Evolutionary conservation across 35 echinoderm and acorn worm species (phyloP).

Genomic region (Diadema setosum): DNA sequence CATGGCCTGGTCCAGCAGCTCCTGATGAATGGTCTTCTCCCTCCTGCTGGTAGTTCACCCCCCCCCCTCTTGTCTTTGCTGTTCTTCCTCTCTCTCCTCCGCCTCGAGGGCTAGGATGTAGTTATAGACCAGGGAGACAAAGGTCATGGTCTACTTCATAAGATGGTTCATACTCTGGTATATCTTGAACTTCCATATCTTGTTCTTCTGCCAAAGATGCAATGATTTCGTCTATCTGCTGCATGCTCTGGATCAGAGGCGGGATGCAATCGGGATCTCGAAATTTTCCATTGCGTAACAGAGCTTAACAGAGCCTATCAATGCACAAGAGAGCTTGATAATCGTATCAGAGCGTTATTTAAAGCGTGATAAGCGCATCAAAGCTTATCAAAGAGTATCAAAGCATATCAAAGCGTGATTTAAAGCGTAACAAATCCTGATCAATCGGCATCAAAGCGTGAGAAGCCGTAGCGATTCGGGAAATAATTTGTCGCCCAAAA

Average conservation of each 20-base stretch:
- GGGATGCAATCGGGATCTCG: background rate
- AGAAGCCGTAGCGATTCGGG: too few species aligned
- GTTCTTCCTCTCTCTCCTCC: conserved; percentile 16
- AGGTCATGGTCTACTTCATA: background rate
- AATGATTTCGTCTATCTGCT: background rate
- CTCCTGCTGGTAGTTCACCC: too few species aligned
- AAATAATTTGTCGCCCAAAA: too few species aligned
- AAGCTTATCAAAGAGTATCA: too few species aligned
- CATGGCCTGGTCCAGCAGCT: conserved; percentile 24
- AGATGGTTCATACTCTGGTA: background rate
- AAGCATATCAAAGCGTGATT: too few species aligned
- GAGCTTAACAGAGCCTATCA: too few species aligned
- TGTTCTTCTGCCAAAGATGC: background rate
- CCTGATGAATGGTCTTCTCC: conserved; percentile 43
- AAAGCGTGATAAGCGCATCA: too few species aligned
- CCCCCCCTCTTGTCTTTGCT: conserved; percentile 24
- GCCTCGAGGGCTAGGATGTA: conserved; percentile 13
- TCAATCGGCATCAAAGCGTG: too few species aligned
- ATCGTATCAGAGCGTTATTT: too few species aligned
- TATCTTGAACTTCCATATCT: background rate
- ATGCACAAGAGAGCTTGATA: too few species aligned
- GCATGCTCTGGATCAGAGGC: background rate
- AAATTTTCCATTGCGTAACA: too few species aligned
- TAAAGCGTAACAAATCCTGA: too few species aligned
- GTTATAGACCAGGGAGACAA: conserved; percentile 7